Evolutionary conservation across 1,140 invertebrate species (phyloP).

Genomic region (Drosophila bifasciata): DNA sequence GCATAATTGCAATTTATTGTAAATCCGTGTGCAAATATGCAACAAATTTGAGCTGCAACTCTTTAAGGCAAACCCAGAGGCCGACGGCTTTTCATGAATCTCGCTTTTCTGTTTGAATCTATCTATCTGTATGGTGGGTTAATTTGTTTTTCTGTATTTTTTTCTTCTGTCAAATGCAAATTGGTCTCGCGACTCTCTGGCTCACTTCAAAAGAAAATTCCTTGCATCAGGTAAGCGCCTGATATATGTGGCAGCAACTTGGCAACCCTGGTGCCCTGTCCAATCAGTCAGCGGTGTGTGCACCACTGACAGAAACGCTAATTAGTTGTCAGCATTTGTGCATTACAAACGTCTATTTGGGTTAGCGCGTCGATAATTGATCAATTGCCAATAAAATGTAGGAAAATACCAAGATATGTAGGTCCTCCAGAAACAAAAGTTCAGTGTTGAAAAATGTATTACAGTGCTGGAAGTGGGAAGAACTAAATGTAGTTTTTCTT

Average conservation of each 20-base stretch:
- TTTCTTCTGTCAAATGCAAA: constrained; percentile 51
- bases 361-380: constrained; percentile 29
- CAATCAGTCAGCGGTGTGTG: constrained; percentile 61
- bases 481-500: no score
- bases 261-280: constrained; percentile 28
- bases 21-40: constrained; percentile 76
- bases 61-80: constrained; percentile 61
- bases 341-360: constrained; percentile 2
- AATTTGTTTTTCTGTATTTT: constrained; percentile 9
- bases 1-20: constrained; percentile 82
- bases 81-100: constrained; percentile 68
- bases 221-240: constrained; percentile 18
- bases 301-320: constrained; percentile 58
- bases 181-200: constrained; percentile 7
- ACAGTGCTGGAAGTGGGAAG: no score
- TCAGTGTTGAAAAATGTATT: no score
- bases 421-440: no score
- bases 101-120: constrained; percentile 37
- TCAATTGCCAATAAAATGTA: constrained; percentile 30
- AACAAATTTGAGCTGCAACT: constrained; percentile 54
- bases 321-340: constrained; percentile 64
- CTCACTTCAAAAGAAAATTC: constrained; percentile 11
- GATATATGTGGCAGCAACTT: not conserved
- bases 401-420: not conserved
- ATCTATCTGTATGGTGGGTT: constrained; percentile 17